A percentile compares a stretch with the other conserved stretches of the same genome.
Conservation (phyloP, 2,888 invertebrate genomes). For the Globia sparganii region DNA sequence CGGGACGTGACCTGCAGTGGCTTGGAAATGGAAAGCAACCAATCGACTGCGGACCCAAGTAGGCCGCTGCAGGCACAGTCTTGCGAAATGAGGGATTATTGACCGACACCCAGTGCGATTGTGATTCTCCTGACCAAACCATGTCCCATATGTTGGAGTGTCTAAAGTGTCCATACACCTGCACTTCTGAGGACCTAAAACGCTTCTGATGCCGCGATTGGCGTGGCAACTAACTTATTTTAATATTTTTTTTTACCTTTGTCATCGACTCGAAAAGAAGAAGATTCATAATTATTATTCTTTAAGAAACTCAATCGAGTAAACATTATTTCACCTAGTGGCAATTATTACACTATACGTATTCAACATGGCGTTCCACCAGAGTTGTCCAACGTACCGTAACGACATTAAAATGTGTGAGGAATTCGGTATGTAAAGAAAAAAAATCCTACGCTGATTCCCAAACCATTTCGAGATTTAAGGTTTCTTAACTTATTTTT, state of each 20-base stretch:
- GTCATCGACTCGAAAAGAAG: too few relatives aligned
- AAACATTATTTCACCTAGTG: neutral
- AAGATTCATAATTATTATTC: too few relatives aligned
- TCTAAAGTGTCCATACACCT: neutral
- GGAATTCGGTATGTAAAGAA: too few relatives aligned
- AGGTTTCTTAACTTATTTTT: too few relatives aligned
- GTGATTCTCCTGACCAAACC: neutral
- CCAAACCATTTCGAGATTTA: too few relatives aligned
- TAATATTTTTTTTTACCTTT: neutral
- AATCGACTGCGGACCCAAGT: neutral
- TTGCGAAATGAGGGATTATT: neutral
- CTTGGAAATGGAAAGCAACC: neutral
- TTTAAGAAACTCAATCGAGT: neutral
- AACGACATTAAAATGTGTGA: constrained; percentile 35
- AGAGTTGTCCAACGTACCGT: neutral
- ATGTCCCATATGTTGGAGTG: neutral
- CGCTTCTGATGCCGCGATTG: neutral
- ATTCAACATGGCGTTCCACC: constrained; percentile 14
- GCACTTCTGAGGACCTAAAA: neutral
- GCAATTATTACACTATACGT: constrained; percentile 1
- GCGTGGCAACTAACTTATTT: neutral
- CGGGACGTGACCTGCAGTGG: neutral
- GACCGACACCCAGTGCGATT: neutral
- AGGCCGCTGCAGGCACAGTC: neutral
- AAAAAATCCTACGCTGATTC: too few relatives aligned